Percentiles rank a stretch among this genome's conserved stretches.
These are phyloP conservation scores for Microctenopoma steveboyesi DNA, from an alignment of 2,797 vertebrate genomes.

Conservation along the genomic window DNA sequence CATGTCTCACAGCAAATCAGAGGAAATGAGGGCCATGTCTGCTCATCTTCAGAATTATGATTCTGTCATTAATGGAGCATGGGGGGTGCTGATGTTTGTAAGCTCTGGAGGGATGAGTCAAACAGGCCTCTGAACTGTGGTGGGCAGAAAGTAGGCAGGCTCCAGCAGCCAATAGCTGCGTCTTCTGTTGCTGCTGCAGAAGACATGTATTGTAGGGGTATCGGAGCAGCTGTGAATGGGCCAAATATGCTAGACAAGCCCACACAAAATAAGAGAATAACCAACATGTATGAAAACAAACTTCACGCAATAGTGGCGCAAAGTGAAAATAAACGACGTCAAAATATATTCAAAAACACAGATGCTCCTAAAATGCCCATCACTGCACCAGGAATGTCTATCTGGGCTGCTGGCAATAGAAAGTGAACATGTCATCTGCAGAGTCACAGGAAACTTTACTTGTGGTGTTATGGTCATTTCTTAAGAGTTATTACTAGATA, in stretches of 20 bases:
- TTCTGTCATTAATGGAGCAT: slow-evolving; percentile 69
- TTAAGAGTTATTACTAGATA: not conserved
- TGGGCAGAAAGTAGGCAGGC: slow-evolving; percentile 66
- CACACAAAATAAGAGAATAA: not conserved
- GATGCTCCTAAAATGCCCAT: too few relatives aligned
- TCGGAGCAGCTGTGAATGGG: slow-evolving; percentile 10
- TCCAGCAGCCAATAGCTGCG: slow-evolving; percentile 48
- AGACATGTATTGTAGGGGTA: slow-evolving; percentile 43
- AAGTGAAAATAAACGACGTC: not conserved
- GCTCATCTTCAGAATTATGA: slow-evolving; percentile 58
- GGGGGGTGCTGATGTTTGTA: slow-evolving; percentile 52
- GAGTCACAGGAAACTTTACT: not conserved
- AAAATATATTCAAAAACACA: not conserved
- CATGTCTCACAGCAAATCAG: slow-evolving; percentile 61
- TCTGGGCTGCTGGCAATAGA: too few relatives aligned
- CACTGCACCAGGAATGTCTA: too few relatives aligned
- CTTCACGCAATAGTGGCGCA: not conserved
- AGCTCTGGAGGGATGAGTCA: slow-evolving; percentile 68
- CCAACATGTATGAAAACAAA: slow-evolving; percentile 2
- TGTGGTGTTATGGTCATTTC: not conserved
- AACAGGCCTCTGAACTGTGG: slow-evolving; percentile 71
- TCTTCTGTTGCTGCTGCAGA: slow-evolving; percentile 36
- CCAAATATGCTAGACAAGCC: slow-evolving; percentile 5
- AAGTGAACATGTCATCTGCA: too few relatives aligned
- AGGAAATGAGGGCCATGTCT: slow-evolving; percentile 66